Percentiles rank a stretch among this genome's conserved stretches.
Conservation (phyloP, 2,888 invertebrate species). For the Philonicus albiceps region DNA sequence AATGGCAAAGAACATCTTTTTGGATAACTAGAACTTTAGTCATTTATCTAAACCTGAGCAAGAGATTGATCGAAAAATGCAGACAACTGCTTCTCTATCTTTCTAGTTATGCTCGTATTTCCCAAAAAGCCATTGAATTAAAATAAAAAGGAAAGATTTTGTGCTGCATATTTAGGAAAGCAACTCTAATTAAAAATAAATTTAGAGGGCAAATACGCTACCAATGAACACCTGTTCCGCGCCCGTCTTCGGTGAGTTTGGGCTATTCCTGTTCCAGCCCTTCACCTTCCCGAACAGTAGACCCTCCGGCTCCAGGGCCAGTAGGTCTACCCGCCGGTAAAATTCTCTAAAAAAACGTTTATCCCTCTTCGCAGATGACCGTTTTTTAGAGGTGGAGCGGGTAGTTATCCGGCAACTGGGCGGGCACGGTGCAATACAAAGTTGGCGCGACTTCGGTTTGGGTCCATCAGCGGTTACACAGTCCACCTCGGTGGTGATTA, state of each 20-base stretch:
- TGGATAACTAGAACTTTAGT: too few relatives aligned
- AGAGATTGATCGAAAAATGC: too few relatives aligned
- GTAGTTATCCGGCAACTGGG: background rate
- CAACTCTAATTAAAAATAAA: too few relatives aligned
- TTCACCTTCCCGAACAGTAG: background rate
- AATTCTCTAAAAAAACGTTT: background rate
- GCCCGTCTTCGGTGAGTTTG: background rate
- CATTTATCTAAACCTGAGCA: too few relatives aligned
- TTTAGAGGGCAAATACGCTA: background rate
- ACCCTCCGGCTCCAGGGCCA: background rate
- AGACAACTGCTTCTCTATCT: too few relatives aligned
- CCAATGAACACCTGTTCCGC: background rate
- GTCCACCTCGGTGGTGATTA: slow-evolving; percentile 59
- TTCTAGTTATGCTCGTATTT: too few relatives aligned
- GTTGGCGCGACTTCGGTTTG: slow-evolving; percentile 56
- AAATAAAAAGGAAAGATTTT: too few relatives aligned
- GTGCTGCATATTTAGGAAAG: too few relatives aligned
- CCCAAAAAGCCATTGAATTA: too few relatives aligned
- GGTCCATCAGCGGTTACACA: slow-evolving; percentile 55
- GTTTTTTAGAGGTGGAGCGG: background rate
- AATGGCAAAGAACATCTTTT: too few relatives aligned
- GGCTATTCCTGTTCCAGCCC: background rate
- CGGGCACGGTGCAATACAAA: slow-evolving; percentile 55
- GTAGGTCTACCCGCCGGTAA: background rate
- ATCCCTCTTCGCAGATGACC: background rate